Evolutionary conservation across 1,140 invertebrate species (phyloP), one percentile per base, ranked within the genome.

Genomic region (Tetramorium alpestre): DNA sequence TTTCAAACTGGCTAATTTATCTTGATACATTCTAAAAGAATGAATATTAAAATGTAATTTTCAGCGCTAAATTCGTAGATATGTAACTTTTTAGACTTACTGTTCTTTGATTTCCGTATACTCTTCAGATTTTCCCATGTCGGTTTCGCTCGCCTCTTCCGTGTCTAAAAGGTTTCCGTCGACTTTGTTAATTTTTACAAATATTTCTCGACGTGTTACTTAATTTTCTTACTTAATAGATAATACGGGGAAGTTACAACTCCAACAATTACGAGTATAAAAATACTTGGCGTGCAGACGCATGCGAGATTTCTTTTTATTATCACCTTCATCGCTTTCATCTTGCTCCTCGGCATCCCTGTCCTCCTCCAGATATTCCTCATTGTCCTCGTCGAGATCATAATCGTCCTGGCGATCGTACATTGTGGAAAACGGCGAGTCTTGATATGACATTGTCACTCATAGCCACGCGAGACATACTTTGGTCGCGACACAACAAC

Each of bases 21-120:
- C 98, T 93, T 98, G 98, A 93, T 99, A 99, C 96, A 99, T 98
- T 94, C 98, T 98, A 92, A 2, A 95, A 95, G 78, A 91, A 87
- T 13, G 13, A 76, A 88, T 44, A 64, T 73, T 64, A 0, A 16
- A 77, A 62, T 47, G 18, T 3, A 62, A 49, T 54, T 25, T 84
- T 2, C 1, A 28, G 13, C 4, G 22, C 1, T 56, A 58, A 25
- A 58, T 51, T 49, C 6, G 33, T 22, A n/a, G 2, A 28, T 51
- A 85, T 62, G 54, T 33, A 56, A 22, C 28, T 8, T 58, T 78
- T 16, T 64, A 2, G 58, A 96, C 97, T 96, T 95, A 98, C 98
- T 99, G 98, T 96, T 99, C 98, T 95, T 98, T 99, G 13, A 99
- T 97, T 96, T 99, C 98, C 64, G 97, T 97, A 60, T 96, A 97